Base-by-base conservation (phyloP, 2,113 vertebrate species). In the Echinops telfairi region DNA sequence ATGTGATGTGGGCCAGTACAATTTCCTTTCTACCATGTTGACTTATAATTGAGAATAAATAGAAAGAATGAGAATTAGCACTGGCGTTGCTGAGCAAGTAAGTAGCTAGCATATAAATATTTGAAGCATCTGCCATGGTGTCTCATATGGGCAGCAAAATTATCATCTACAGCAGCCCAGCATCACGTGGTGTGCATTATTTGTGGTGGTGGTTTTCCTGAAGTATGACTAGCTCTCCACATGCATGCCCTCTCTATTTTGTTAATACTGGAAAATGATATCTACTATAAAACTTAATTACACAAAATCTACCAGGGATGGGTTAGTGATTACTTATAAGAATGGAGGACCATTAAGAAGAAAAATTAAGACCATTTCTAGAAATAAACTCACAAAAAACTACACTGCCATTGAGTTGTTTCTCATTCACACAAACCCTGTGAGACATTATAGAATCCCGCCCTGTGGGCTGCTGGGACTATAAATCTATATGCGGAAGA, bases 41-140 rank as follows among this genome's bases (percentile, higher is more conserved):
- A 95, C 83, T 86, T 92, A 94, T 60, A 95, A 88, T 86, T 90
- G 88, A 86, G 80, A 92, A 88, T 86, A 88, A 94, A 79, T 80
- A 77, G 60, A 75, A 89, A 91, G 66, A 82, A 89, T 60, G 31
- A 91, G 79, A 91, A 75, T 93, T 79, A 85, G 79, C 71, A 86
- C 80, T 88, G 40, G 53, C 71, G 89, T 88, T 88, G 2, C 58
- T 80, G 75, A 90, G 33, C 62, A 95, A 95, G 71, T 88, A 95
- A 95, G 71, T 88, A 76, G 23, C 64, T 70, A 77, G 47, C 33
- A 95, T 47, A 80, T 91, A 89, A 93, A 85, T 60, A 86, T 80
- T 95, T 91, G 89, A 2, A 47, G 22, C 85, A 58, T 87, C 43
- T 81, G 22, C 33, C 47, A 60, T 38, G 8, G 2, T 58, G 38